These are phyloP conservation scores for Lerema accius DNA, from an alignment of 1,140 invertebrate genomes.

Conservation along the genomic window DNA sequence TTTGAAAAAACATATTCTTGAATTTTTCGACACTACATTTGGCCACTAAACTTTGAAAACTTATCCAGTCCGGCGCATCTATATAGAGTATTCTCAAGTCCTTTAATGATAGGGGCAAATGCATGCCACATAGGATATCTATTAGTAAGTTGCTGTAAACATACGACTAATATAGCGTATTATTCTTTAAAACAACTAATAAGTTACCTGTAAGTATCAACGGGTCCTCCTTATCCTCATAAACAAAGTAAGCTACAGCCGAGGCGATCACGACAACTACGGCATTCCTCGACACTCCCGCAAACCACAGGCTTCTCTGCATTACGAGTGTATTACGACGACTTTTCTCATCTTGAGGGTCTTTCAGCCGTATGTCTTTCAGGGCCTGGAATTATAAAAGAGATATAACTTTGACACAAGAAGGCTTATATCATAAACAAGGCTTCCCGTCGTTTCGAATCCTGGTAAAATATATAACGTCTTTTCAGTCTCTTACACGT, in stretches of 20 bases:
- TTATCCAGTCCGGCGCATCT: too few relatives aligned
- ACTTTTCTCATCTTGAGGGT: slow-evolving; percentile 58
- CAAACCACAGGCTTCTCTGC: slow-evolving; percentile 71
- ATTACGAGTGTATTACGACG: slow-evolving; percentile 47
- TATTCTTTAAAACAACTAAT: too few relatives aligned
- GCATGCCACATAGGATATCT: too few relatives aligned
- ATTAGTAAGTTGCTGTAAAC: too few relatives aligned
- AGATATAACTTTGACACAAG: slow-evolving; percentile 1
- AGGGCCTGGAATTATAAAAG: slow-evolving; percentile 67
- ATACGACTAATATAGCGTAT: too few relatives aligned
- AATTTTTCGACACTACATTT: too few relatives aligned
- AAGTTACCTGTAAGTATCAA: slow-evolving; percentile 86
- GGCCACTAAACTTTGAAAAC: too few relatives aligned
- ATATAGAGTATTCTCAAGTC: too few relatives aligned
- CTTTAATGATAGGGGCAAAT: too few relatives aligned
- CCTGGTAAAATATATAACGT: background rate
- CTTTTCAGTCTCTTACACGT: too few relatives aligned
- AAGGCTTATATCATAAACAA: background rate
- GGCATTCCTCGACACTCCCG: slow-evolving; percentile 86
- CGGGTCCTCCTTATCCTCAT: slow-evolving; percentile 79
- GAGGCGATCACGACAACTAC: slow-evolving; percentile 89
- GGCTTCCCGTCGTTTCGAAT: background rate
- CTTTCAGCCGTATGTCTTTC: slow-evolving; percentile 78
- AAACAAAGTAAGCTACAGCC: slow-evolving; percentile 85
- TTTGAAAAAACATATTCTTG: too few relatives aligned